Percentiles rank a stretch among this genome's conserved stretches.
These are phyloP conservation scores for Calliphora vomitoria DNA, from an alignment of 2,888 invertebrate species.

Conservation along the genomic window DNA sequence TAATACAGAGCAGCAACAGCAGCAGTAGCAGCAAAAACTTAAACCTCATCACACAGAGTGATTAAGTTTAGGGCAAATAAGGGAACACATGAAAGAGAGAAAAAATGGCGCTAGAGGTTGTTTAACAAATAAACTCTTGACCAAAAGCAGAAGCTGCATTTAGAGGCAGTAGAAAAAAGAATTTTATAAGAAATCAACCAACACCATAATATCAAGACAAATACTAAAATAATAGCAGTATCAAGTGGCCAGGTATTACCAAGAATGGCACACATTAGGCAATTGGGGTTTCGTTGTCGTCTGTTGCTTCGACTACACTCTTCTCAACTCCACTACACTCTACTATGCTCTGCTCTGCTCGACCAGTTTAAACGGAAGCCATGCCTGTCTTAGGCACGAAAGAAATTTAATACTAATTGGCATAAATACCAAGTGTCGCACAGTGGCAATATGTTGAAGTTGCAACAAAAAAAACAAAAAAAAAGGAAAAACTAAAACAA, in stretches of 20 bases:
- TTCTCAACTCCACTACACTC: background rate
- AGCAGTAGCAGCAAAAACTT: conserved; percentile 10
- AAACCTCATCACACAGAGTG: conserved; percentile 54
- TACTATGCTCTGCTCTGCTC: conserved; percentile 33
- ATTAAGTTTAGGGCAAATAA: conserved; percentile 55
- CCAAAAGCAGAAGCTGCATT: conserved; percentile 52
- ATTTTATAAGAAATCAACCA: conserved; percentile 72
- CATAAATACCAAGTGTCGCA: conserved; percentile 84
- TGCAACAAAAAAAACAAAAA: conserved; percentile 68
- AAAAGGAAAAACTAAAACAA: too few relatives aligned
- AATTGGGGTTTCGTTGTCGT: conserved; percentile 52
- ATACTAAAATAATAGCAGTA: conserved; percentile 54
- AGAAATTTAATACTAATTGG: conserved; percentile 84
- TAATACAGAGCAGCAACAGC: background rate
- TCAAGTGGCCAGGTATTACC: conserved; percentile 57
- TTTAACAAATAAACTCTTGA: conserved; percentile 71
- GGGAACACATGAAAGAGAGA: conserved; percentile 76
- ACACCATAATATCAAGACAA: conserved; percentile 76
- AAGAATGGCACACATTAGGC: conserved; percentile 73
- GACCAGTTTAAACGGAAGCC: conserved; percentile 83
- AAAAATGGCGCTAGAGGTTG: conserved; percentile 81
- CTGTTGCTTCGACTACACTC: conserved; percentile 11
- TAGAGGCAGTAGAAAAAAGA: conserved; percentile 43
- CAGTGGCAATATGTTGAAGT: conserved; percentile 77
- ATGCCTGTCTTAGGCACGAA: conserved; percentile 79